Conservation (phyloP, 1,140 invertebrate species). For the Brachionus angularis region DNA sequence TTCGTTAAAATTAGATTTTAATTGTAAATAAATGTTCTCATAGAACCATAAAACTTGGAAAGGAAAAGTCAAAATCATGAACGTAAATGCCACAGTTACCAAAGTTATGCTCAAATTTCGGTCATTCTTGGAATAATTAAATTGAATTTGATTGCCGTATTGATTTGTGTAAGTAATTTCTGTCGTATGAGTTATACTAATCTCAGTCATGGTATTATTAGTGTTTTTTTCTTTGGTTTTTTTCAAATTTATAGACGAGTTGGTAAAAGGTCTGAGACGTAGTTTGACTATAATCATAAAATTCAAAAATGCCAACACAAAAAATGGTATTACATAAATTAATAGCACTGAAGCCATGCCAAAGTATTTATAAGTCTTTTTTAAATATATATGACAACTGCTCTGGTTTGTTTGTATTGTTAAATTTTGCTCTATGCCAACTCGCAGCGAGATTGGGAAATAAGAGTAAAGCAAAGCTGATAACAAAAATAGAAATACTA, state of each 20-base stretch:
- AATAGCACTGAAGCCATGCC: slow-evolving; percentile 10
- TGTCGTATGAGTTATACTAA: not conserved
- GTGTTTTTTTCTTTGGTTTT: not conserved
- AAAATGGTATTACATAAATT: slow-evolving; percentile 23
- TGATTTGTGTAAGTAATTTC: not conserved
- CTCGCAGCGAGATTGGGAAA: slow-evolving; percentile 27
- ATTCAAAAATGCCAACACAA: slow-evolving; percentile 16
- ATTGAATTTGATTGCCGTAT: not conserved
- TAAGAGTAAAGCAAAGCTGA: slow-evolving; percentile 7
- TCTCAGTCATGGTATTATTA: not conserved
- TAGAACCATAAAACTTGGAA: slow-evolving; percentile 42
- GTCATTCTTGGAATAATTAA: slow-evolving; percentile 40
- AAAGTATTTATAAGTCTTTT: slow-evolving; percentile 26
- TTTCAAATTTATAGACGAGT: not conserved
- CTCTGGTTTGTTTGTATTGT: not conserved
- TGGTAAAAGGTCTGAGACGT: not conserved
- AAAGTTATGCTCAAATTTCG: slow-evolving; percentile 40
- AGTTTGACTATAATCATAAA: slow-evolving; percentile 28
- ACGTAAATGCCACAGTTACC: slow-evolving; percentile 35
- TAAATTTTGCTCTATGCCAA: not conserved
- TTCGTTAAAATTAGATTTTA: not conserved
- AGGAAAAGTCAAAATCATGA: slow-evolving; percentile 39
- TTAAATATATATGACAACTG: not conserved
- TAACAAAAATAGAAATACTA: not conserved
- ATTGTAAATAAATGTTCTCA: slow-evolving; percentile 34